Evolutionary conservation across 2,797 vertebrate species (phyloP).

Genomic region (Cetoscarus ocellatus): DNA sequence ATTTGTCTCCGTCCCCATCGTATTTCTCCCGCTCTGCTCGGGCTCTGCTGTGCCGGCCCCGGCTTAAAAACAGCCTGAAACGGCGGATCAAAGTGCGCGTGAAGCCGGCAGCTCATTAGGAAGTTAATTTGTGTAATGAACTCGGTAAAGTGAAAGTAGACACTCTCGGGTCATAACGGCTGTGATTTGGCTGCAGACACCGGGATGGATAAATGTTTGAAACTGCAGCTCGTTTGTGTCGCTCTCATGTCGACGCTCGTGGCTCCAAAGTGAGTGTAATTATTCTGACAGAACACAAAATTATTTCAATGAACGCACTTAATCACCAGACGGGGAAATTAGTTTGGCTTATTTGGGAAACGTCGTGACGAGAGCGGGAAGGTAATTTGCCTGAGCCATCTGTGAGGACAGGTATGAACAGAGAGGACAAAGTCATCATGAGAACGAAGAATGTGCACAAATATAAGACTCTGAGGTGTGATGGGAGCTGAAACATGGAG

Average conservation of each 20-base stretch:
- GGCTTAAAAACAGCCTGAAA: conserved; percentile 68
- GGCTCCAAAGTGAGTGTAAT: conserved; percentile 75
- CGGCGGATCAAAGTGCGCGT: conserved; percentile 58
- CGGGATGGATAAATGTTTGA: conserved; percentile 74
- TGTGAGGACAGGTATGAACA: conserved; percentile 41
- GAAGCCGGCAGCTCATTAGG: conserved; percentile 76
- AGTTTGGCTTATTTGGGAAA: conserved; percentile 68
- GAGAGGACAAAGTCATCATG: neutral
- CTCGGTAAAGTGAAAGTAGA: conserved; percentile 74
- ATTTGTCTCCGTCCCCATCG: conserved; percentile 48
- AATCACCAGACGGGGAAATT: conserved; percentile 77
- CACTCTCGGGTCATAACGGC: conserved; percentile 71
- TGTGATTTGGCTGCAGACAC: conserved; percentile 73
- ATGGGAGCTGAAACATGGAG: no score
- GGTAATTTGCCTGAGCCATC: conserved; percentile 48
- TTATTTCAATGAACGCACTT: conserved; percentile 70
- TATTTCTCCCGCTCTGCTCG: conserved; percentile 47
- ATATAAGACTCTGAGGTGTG: no score
- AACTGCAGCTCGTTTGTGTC: conserved; percentile 72
- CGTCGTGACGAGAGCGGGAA: conserved; percentile 55
- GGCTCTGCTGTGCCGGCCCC: conserved; percentile 63
- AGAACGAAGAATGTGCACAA: neutral
- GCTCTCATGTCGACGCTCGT: conserved; percentile 66
- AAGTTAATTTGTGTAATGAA: conserved; percentile 81
- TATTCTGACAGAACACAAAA: conserved; percentile 66